Evolutionary conservation across 2,113 vertebrate species (phyloP).

Genomic region (Sclerurus mexicanus): DNA sequence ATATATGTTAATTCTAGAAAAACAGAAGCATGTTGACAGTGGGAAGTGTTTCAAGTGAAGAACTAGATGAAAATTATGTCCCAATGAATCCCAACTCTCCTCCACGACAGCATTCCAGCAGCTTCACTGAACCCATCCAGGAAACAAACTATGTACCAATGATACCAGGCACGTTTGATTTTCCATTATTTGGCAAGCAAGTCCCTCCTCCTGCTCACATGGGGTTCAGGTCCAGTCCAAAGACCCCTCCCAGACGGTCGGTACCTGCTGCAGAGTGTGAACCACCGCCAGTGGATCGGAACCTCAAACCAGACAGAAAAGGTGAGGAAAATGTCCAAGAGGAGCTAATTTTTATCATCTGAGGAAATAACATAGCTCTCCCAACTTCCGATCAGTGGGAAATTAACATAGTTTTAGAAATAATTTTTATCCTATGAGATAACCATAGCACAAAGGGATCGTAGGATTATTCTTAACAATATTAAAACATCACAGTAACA

Average conservation of each 20-base stretch:
- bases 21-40: conserved; percentile 91
- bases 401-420: not conserved
- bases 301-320: conserved; percentile 98
- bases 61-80: conserved; percentile 97
- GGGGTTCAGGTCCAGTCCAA: conserved; percentile 96
- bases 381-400: not conserved
- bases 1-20: conserved; percentile 84
- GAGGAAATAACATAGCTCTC: not conserved
- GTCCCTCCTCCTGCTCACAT: conserved; percentile 97
- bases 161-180: conserved; percentile 95
- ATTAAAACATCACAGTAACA: not conserved
- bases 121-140: conserved; percentile 87
- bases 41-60: conserved; percentile 88
- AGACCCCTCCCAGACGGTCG: conserved; percentile 92
- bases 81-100: conserved; percentile 97
- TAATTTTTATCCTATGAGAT: not conserved
- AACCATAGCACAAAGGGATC: not conserved
- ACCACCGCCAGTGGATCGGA: conserved; percentile 94
- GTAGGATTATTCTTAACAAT: not conserved
- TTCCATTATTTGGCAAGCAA: conserved; percentile 95
- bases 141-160: conserved; percentile 98
- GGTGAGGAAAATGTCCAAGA: conserved; percentile 76
- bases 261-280: conserved; percentile 88
- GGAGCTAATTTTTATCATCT: not conserved
- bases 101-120: conserved; percentile 90